Conservation (phyloP, 2,113 vertebrate species). For the Capreolus pygargus region DNA sequence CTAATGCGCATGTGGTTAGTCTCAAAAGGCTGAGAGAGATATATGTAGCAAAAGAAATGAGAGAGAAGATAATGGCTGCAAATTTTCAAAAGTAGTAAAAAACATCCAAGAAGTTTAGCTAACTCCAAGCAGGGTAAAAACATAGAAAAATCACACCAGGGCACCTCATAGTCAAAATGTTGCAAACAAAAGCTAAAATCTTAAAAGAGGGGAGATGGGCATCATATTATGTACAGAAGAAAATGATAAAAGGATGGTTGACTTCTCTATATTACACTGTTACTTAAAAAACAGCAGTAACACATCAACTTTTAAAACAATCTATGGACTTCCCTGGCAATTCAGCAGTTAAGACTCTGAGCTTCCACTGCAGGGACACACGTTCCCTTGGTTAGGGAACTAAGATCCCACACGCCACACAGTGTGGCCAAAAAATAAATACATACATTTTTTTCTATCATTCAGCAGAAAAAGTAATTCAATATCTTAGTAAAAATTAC, state of each 20-base stretch:
- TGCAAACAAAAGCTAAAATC: conserved; percentile 26
- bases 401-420: background rate
- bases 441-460: background rate
- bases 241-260: background rate
- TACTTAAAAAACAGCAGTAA: background rate
- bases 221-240: background rate
- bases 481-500: background rate
- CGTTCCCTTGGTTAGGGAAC: background rate
- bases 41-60: background rate
- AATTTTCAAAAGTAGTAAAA: conserved; percentile 20
- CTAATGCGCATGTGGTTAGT: background rate
- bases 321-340: background rate
- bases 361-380: background rate
- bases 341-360: background rate
- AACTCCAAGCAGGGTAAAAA: background rate
- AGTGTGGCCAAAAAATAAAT: background rate
- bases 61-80: background rate
- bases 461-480: background rate
- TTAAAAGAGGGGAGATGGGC: background rate
- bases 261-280: background rate
- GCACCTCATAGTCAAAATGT: background rate
- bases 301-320: background rate
- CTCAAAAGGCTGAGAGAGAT: background rate
- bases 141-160: background rate
- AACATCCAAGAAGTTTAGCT: background rate